These are phyloP conservation scores for Panagrolaimus sp. DNA, from an alignment of 1,140 invertebrate genomes.

Conservation along the genomic window DNA sequence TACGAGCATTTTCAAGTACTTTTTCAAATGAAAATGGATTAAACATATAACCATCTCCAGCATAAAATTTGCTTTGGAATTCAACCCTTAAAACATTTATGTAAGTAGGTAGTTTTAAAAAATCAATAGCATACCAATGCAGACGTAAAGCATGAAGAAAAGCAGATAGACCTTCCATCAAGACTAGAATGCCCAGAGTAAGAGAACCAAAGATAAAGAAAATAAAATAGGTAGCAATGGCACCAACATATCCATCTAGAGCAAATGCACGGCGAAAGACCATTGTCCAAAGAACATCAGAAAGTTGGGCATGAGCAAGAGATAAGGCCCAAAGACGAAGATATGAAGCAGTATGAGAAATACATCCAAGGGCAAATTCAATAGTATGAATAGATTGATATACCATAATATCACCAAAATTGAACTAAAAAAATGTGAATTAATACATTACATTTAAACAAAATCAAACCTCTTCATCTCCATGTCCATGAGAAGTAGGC, in stretches of 20 bases:
- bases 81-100: background rate
- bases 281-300: slow-evolving; percentile 63
- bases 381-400: slow-evolving; percentile 91
- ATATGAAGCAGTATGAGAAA: slow-evolving; percentile 92
- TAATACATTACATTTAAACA: slow-evolving; percentile 20
- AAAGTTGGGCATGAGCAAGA: slow-evolving; percentile 75
- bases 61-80: slow-evolving; percentile 14
- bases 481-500: slow-evolving; percentile 31
- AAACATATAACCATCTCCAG: slow-evolving; percentile 80
- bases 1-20: slow-evolving; percentile 65
- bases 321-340: slow-evolving; percentile 90
- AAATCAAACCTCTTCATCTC: slow-evolving; percentile 29
- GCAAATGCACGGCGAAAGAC: slow-evolving; percentile 59
- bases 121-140: slow-evolving; percentile 76
- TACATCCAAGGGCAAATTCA: slow-evolving; percentile 87
- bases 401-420: slow-evolving; percentile 78
- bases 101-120: background rate
- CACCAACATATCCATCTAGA: slow-evolving; percentile 64
- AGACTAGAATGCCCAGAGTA: slow-evolving; percentile 77
- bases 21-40: slow-evolving; percentile 88
- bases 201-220: slow-evolving; percentile 80
- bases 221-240: slow-evolving; percentile 68
- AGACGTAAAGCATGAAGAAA: slow-evolving; percentile 94
- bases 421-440: slow-evolving; percentile 62
- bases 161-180: slow-evolving; percentile 95